phyloP scores from a whole-genome alignment of 2,797 vertebrate species.

The Galaxias olidus region DNA sequence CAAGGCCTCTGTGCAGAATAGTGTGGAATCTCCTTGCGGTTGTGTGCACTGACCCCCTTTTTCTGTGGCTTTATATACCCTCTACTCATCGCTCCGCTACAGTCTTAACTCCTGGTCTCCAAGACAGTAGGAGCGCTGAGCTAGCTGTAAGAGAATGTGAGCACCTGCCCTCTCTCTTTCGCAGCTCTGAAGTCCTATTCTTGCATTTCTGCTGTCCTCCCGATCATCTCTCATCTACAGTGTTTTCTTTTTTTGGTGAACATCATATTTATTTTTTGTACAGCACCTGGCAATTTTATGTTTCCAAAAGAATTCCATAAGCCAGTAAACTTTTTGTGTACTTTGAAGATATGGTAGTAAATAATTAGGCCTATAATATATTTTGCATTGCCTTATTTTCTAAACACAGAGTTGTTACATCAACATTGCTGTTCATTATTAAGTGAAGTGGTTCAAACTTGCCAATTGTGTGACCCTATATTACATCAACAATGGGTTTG shows the following conservation, averaged over 20 bases:
- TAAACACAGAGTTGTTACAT: too few species aligned
- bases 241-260: neutral
- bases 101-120: conserved; percentile 25
- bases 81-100: conserved; percentile 30
- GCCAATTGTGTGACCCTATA: too few species aligned
- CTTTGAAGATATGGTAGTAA: too few species aligned
- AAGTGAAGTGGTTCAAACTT: too few species aligned
- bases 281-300: conserved; percentile 3
- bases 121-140: conserved; percentile 33
- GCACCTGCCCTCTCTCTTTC: conserved; percentile 38
- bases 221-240: neutral
- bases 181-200: conserved; percentile 21
- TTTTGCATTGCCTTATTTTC: too few species aligned
- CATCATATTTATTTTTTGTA: conserved; percentile 7
- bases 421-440: too few species aligned
- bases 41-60: conserved; percentile 69
- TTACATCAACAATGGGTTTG: too few species aligned
- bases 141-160: conserved; percentile 13
- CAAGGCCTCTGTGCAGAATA: conserved; percentile 50
- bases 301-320: neutral
- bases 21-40: conserved; percentile 54
- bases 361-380: too few species aligned
- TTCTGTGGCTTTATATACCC: conserved; percentile 55
- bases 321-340: too few species aligned
- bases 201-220: conserved; percentile 19